phyloP scores from a whole-genome alignment of 2,888 invertebrate species.

The Sesia apiformis region DNA sequence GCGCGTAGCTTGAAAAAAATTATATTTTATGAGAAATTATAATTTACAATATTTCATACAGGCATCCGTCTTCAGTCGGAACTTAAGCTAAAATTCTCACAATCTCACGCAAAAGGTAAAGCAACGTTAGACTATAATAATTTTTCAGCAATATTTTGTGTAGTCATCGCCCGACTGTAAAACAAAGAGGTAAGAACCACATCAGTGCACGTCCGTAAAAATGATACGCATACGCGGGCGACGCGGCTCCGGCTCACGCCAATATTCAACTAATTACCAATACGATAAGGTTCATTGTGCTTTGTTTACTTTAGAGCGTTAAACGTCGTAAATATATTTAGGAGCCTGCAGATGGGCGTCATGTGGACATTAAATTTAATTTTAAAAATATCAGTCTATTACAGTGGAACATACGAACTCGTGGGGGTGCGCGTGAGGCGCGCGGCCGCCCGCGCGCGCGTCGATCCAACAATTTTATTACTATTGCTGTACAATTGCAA shows the following conservation, averaged over 20 bases:
- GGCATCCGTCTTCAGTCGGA: conserved; percentile 75
- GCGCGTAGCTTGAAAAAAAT: conserved; percentile 72
- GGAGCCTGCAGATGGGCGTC: neutral
- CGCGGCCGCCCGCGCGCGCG: conserved; percentile 11
- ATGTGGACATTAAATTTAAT: neutral
- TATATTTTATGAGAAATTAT: conserved; percentile 77
- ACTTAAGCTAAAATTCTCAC: conserved; percentile 76
- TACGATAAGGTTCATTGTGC: conserved; percentile 27
- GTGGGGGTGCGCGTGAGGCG: conserved; percentile 1
- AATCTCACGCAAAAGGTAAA: conserved; percentile 76
- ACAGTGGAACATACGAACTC: conserved; percentile 4
- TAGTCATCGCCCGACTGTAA: conserved; percentile 62
- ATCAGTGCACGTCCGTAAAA: conserved; percentile 52
- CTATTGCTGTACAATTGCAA: conserved; percentile 58
- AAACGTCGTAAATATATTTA: neutral
- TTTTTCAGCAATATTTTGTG: conserved; percentile 71
- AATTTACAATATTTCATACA: conserved; percentile 76
- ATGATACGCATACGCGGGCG: conserved; percentile 32
- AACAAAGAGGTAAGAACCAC: conserved; percentile 51
- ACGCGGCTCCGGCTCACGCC: conserved; percentile 9
- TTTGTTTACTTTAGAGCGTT: conserved; percentile 26
- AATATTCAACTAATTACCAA: conserved; percentile 27
- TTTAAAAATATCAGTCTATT: neutral
- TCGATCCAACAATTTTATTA: conserved; percentile 26
- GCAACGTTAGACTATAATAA: conserved; percentile 76